phyloP scores from a whole-genome alignment of 2,888 invertebrate genomes.

The Geotrupes spiniger region DNA sequence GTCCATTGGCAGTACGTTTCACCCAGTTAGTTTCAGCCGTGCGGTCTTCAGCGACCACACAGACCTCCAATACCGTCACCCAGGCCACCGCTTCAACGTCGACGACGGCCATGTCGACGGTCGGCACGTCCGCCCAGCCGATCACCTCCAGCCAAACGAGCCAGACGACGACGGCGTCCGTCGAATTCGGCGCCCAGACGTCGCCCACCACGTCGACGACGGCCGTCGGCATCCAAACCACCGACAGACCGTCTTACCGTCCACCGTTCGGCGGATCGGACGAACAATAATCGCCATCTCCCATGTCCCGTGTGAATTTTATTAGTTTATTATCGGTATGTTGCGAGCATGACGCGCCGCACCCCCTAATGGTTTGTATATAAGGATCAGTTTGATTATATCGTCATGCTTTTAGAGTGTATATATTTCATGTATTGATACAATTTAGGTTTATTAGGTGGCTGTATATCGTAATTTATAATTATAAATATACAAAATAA shows the following conservation, averaged over 20 bases:
- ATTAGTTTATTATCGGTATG: too few relatives aligned
- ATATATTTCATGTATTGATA: constrained; percentile 18
- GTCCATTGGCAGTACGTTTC: constrained; percentile 37
- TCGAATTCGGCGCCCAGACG: constrained; percentile 43
- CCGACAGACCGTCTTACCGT: constrained; percentile 30
- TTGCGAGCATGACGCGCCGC: not conserved
- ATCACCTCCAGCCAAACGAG: constrained; percentile 46
- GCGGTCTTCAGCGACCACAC: constrained; percentile 47
- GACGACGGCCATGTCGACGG: constrained; percentile 47
- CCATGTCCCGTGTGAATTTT: not conserved
- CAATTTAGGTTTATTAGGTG: constrained; percentile 18
- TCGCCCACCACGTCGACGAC: constrained; percentile 27
- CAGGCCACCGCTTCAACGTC: constrained; percentile 52
- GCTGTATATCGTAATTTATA: constrained; percentile 19
- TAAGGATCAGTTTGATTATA: constrained; percentile 14
- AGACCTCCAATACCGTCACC: constrained; percentile 42
- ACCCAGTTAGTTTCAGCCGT: constrained; percentile 43
- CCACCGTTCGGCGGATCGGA: constrained; percentile 46
- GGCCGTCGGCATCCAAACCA: constrained; percentile 37
- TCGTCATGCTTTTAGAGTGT: constrained; percentile 17
- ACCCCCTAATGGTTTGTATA: constrained; percentile 16
- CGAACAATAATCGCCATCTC: constrained; percentile 20
- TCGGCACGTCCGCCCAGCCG: constrained; percentile 46
- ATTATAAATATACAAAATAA: constrained; percentile 15
- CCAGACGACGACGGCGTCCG: constrained; percentile 44